Percentiles rank a stretch among this genome's conserved stretches.
Conservation (phyloP, 1,140 invertebrate species). For the Asobara japonica region DNA sequence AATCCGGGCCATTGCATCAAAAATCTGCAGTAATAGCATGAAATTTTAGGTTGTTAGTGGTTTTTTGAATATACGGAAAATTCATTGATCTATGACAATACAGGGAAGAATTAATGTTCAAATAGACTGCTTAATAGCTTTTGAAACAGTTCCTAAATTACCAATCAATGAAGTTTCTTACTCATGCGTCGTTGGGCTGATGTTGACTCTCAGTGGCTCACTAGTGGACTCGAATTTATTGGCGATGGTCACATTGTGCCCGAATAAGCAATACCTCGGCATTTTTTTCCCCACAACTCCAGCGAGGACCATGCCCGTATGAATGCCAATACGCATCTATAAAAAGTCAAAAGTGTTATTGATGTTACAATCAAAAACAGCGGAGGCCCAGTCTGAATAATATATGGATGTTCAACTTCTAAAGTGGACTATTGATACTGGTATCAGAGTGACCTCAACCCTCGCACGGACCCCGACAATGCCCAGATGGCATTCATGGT, state of each 20-base stretch:
- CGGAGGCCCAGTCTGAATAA: neutral
- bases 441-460: neutral
- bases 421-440: neutral
- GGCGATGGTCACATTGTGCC: slow-evolving; percentile 91
- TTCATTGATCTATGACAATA: neutral
- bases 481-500: neutral
- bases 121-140: too few relatives aligned
- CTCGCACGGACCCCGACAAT: neutral
- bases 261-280: slow-evolving; percentile 91
- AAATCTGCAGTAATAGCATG: slow-evolving; percentile 71
- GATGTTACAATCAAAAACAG: neutral
- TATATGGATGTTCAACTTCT: neutral
- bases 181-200: slow-evolving; percentile 92
- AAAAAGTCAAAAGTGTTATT: slow-evolving; percentile 42
- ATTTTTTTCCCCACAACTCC: slow-evolving; percentile 92
- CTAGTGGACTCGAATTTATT: slow-evolving; percentile 96
- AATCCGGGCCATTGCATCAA: slow-evolving; percentile 81
- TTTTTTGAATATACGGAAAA: too few relatives aligned
- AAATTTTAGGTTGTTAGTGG: too few relatives aligned
- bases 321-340: slow-evolving; percentile 94
- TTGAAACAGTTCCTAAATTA: too few relatives aligned
- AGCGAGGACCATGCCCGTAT: slow-evolving; percentile 88
- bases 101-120: neutral
- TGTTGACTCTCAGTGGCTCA: slow-evolving; percentile 88
- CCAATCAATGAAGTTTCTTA: too few relatives aligned